Evolutionary conservation across 2,113 vertebrate species (phyloP).

Genomic region (Pica pica): DNA sequence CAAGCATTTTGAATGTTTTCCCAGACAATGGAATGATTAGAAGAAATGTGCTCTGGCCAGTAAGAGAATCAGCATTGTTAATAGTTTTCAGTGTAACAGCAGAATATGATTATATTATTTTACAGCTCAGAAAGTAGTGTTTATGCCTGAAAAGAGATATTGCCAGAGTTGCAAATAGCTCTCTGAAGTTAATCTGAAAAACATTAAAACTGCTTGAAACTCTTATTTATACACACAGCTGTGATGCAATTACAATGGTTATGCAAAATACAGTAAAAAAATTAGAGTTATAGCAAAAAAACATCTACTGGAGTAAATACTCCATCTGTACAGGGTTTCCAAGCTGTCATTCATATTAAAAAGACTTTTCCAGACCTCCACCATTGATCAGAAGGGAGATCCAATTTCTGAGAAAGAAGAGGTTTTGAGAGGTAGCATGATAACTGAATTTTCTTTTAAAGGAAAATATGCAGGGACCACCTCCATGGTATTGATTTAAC

Average conservation of each 20-base stretch:
- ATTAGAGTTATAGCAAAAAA: background rate
- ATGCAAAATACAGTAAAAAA: background rate
- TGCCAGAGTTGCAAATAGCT: background rate
- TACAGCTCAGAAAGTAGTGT: background rate
- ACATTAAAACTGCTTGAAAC: background rate
- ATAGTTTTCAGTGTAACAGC: background rate
- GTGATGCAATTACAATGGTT: background rate
- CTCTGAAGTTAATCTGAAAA: background rate
- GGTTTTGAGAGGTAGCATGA: fast-evolving
- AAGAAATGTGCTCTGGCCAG: background rate
- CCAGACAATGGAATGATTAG: background rate
- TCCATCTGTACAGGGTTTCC: background rate
- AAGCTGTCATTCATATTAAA: background rate
- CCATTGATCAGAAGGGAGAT: background rate
- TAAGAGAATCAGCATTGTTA: background rate
- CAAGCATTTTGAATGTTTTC: background rate
- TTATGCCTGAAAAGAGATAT: background rate
- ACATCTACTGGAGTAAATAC: background rate
- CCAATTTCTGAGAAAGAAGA: background rate
- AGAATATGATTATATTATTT: background rate
- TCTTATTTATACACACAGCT: background rate
- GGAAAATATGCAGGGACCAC: background rate
- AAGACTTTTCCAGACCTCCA: background rate
- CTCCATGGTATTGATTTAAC: background rate
- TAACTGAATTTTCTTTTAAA: background rate